Evolutionary conservation across 2,888 invertebrate genomes (phyloP).

Genomic region (Chymomyza fuscimana): DNA sequence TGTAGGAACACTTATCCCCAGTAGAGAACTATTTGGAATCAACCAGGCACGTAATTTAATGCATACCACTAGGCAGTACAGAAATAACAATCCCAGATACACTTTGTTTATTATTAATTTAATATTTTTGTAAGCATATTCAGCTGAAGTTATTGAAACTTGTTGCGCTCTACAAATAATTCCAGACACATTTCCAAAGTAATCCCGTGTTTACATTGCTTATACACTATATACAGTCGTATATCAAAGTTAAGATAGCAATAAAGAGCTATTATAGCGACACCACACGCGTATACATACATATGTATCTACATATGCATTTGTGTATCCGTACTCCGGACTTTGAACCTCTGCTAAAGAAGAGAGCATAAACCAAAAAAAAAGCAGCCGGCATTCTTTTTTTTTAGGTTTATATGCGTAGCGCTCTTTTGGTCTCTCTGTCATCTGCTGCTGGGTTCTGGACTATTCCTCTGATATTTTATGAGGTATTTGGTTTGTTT

Average conservation of each 20-base stretch:
- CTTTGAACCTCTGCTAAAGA: conserved; percentile 23
- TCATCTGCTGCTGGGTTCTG: conserved; percentile 10
- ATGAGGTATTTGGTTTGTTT: conserved; percentile 9
- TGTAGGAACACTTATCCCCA: too few species aligned
- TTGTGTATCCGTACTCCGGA: conserved; percentile 26
- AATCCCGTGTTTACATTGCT: conserved; percentile 57
- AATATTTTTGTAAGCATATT: background rate
- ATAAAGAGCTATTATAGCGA: conserved; percentile 21
- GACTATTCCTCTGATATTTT: conserved; percentile 27
- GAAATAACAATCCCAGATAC: background rate
- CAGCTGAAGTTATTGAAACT: conserved; percentile 66
- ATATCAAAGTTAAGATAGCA: conserved; percentile 42
- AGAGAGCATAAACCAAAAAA: background rate
- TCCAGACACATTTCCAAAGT: conserved; percentile 23
- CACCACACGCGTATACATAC: conserved; percentile 21
- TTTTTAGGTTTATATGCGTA: conserved; percentile 2
- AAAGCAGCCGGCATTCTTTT: conserved; percentile 22
- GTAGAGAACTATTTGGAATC: too few species aligned
- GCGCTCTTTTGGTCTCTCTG: conserved; percentile 18
- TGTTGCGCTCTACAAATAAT: conserved; percentile 48
- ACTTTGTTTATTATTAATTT: background rate
- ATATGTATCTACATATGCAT: background rate
- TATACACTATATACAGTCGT: conserved; percentile 12
- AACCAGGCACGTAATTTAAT: too few species aligned
- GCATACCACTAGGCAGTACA: too few species aligned